Base-by-base conservation (phyloP, 2,888 invertebrate species). In the Clitarchus hookeri region DNA sequence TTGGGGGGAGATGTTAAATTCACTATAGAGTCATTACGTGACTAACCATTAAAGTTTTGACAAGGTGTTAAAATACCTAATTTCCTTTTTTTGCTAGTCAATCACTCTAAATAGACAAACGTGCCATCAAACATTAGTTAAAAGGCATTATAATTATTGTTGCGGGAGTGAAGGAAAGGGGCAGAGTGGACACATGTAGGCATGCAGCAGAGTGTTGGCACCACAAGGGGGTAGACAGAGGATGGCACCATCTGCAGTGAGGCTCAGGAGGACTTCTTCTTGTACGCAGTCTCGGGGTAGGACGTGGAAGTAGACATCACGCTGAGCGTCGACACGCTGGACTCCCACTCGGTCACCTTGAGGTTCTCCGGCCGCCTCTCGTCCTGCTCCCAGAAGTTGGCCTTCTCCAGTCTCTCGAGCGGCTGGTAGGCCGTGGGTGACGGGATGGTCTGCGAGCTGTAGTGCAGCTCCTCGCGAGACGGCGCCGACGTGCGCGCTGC, bases 291-390 rank as follows among this genome's bases (percentile, higher is more conserved):
- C 65, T 65, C 65, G 19, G 65, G 65, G 65, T 23, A 65, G 65
- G 65, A 65, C 1, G 65, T 65, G 65, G 65, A 65, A 1, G 65
- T 65, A 19, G 65, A 65, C 65, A 65, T 82, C 36, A 82, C 44
- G 44, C 82, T 82, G 27, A 82, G 36, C 19, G 36, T 82, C 12
- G 82, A 82, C 44, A 82, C 44, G 6, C 82, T 82, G 8, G 82
- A 36, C 27, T 82, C 82, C 27, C 44, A 82, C 23, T 82, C 82
- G 9, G 9, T 82, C 23, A 44, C 19, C 82, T 82, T 82, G 19
- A 82, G 23, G 44, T 82, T 82, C 44, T 26, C 44, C 23, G 82
- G 27, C 82, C 82, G 27, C 82, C 44, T 82, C 26, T 82, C 82
- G 19, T 26, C 82, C 23, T 82, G 36, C 23, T 82, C 82, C 82